Percentiles rank a stretch among this genome's conserved stretches.
Evolutionary conservation across 2,888 invertebrate species (phyloP).

Genomic region (Junonia oenone): DNA sequence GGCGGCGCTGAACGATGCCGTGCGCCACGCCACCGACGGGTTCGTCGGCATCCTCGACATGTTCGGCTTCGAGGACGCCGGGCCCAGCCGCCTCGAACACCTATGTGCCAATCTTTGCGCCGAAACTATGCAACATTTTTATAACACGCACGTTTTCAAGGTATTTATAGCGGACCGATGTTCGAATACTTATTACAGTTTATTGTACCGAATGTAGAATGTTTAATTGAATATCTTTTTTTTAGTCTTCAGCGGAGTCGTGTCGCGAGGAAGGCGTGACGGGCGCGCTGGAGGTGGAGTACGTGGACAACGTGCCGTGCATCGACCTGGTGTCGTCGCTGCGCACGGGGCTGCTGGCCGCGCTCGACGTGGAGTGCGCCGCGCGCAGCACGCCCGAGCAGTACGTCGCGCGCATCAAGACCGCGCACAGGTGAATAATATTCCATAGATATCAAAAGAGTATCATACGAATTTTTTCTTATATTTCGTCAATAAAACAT

Average conservation of each 20-base stretch:
- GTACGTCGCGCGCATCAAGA: conserved; percentile 57
- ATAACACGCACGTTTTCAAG: conserved; percentile 97
- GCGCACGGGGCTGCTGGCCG: conserved; percentile 93
- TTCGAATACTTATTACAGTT: no score
- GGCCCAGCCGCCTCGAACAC: conserved; percentile 94
- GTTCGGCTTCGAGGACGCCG: conserved; percentile 97
- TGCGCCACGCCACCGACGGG: conserved; percentile 94
- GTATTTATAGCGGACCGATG: conserved; percentile 53
- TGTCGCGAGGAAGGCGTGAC: conserved; percentile 95
- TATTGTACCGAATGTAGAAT: no score
- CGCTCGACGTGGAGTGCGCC: conserved; percentile 95
- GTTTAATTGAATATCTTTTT: background rate
- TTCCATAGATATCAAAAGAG: no score
- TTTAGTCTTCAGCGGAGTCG: conserved; percentile 80
- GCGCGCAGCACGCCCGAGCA: conserved; percentile 85
- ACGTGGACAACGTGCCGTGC: conserved; percentile 96
- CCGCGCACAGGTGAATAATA: conserved; percentile 61
- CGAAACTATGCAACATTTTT: conserved; percentile 98
- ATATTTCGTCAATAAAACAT: no score
- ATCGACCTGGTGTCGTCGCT: conserved; percentile 96
- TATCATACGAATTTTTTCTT: no score
- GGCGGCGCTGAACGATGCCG: conserved; percentile 94
- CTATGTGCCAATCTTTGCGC: conserved; percentile 96
- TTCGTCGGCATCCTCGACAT: conserved; percentile 97
- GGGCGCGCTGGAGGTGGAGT: conserved; percentile 93